Base-by-base conservation (phyloP, 2,113 vertebrate genomes). In the Pseudorasbora parva region DNA sequence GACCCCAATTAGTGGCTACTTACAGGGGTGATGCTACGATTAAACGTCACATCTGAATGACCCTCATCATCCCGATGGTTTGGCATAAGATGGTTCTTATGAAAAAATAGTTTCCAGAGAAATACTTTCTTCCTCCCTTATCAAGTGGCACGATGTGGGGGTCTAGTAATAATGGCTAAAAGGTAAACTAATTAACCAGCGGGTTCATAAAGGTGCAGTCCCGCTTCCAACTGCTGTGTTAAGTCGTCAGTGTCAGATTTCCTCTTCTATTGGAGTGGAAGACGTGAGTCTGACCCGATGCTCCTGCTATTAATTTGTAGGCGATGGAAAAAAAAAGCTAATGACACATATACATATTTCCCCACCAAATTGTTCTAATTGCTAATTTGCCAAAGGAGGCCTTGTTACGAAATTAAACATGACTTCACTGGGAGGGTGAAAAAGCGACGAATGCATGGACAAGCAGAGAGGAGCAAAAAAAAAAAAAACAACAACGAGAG, bases 291-390 rank as follows among this genome's bases (percentile, higher is more conserved):
- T 96, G 97, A 97, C 95, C 96, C 94, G 91, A 75, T 95, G 94
- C 95, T 95, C 95, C 92, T 56, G 93, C 95, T 96, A 97, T 97
- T 98, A 97, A 98, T 98, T 97, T 97, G 75, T 82, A 45, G 33
- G 76, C n/a, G 14, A 80, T 64, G 66, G 30, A 12, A 2, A 37
- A 66, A n/a, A 95, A 94, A 95, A 96, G 95, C 96, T 97, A 97
- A 97, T 97, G 97, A 97, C 96, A 98, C 96, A 98, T 95, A 97
- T 96, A 97, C 96, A 96, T 96, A 97, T 97, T 96, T 94, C 94
- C 94, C 60, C 93, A 94, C 96, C 96, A 97, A 97, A 97, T 96
- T 97, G 96, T 96, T 97, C 95, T 97, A 98, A 98, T 98, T 98
- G 97, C 97, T 98, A 97, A 98, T 98, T 97, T 96, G 95, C 96